Evolutionary conservation across 64 coral and sea anemone genomes (phyloP), one percentile per base, ranked within the genome.

Genomic region (Orbicella faveolata): DNA sequence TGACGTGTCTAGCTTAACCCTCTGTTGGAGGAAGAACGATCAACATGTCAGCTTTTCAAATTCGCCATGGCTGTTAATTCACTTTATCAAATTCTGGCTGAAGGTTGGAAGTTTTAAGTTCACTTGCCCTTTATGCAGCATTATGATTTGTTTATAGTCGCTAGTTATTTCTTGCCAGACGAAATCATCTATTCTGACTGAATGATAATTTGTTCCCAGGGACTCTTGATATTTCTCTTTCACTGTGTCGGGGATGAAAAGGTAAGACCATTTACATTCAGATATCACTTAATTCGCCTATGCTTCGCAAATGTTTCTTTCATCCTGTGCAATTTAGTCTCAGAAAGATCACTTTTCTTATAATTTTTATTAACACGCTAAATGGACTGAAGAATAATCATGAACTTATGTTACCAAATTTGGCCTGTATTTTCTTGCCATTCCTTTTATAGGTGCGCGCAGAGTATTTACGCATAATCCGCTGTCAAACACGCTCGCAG

Each of bases 181-280:
- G 33, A 20, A 52, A 19, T n/a, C 7, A 67, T 34, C 0, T 6
- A 33, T 36, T 36, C 26, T 63, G 6, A 36, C 4, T 65, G 0
- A 34, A 15, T 63, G 54, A 18, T 21, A 18, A 4, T 30, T 44
- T 6, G 37, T 13, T 73, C 65, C 14, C 21, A 85, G 82, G 82
- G 82, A 52, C 52, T 85, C 6, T 13, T 85, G 10, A 85, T 85
- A 85, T 85, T 85, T 70, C 23, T 85, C 1, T 85, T 85, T n/a
- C 82, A 85, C 65, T 85, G 82, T 13, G 66, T 85, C 67, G 82
- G 82, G 1, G 82, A 85, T 70, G 82, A 85, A 70, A 85, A 85
- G 82, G 82, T 85, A 53, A 26, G 63, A 25, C 37, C 52, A 8
- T 6, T 10, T 70, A 25, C 21, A 23, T 70, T 70, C 67, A 23